These are phyloP conservation scores for Drosophila kurseongensis DNA, from an alignment of 1,140 invertebrate species.

Conservation along the genomic window DNA sequence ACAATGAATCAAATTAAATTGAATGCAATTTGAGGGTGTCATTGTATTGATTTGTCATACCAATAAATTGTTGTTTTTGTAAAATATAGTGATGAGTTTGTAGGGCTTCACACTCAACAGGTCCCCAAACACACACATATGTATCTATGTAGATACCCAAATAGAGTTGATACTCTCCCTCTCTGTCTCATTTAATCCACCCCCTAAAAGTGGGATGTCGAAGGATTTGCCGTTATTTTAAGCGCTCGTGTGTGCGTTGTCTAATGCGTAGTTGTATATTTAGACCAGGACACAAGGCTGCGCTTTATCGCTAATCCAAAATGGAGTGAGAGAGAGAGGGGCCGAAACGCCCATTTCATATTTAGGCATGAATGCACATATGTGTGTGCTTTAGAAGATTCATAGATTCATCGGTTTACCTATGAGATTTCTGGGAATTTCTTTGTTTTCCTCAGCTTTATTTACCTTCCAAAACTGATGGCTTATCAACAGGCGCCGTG, in stretches of 20 bases:
- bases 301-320: conserved; percentile 10
- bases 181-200: conserved; percentile 8
- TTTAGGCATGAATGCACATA: background rate
- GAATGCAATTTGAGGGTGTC: conserved; percentile 35
- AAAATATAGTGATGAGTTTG: conserved; percentile 20
- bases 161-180: background rate
- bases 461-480: conserved; percentile 78
- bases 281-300: conserved; percentile 26
- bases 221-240: conserved; percentile 1
- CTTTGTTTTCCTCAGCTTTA: conserved; percentile 3
- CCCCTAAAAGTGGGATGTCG: conserved; percentile 18
- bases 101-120: conserved; percentile 35
- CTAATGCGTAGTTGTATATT: conserved; percentile 54
- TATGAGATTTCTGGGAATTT: background rate
- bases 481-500: conserved; percentile 60
- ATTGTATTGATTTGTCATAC: conserved; percentile 47
- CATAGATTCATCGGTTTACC: background rate
- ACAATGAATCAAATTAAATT: conserved; percentile 1
- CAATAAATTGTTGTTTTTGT: conserved; percentile 8
- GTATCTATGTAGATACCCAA: background rate
- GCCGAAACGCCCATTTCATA: conserved; percentile 32
- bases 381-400: conserved; percentile 7
- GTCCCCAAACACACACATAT: conserved; percentile 14
- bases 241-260: background rate
- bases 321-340: background rate